Percentiles rank a stretch among this genome's conserved stretches.
Evolutionary conservation across 2,888 invertebrate genomes (phyloP).

Genomic region (Chloroclysta siterata): DNA sequence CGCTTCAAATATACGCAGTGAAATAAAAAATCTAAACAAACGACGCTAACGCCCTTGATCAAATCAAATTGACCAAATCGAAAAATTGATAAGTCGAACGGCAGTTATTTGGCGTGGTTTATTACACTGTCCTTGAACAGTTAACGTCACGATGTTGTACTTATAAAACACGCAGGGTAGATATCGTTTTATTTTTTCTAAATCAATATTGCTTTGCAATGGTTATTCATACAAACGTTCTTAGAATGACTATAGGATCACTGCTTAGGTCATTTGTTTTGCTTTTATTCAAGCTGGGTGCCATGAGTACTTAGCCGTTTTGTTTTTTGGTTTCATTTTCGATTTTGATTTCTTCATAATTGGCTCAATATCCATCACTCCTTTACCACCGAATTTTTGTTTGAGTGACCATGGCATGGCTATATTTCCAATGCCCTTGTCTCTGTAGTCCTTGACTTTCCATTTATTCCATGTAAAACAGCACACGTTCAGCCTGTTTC

Average conservation of each 20-base stretch:
- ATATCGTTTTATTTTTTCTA: constrained; percentile 2
- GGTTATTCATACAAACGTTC: background rate
- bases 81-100: constrained; percentile 31
- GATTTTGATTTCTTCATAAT: constrained; percentile 14
- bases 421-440: constrained; percentile 54
- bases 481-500: constrained; percentile 65
- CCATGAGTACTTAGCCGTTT: background rate
- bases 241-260: background rate
- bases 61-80: constrained; percentile 30
- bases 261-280: background rate
- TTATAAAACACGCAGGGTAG: constrained; percentile 13
- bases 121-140: constrained; percentile 27
- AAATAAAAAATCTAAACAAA: constrained; percentile 8
- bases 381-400: constrained; percentile 61
- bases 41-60: constrained; percentile 22
- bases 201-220: background rate
- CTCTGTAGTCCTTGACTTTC: constrained; percentile 56
- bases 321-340: background rate
- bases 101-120: constrained; percentile 25
- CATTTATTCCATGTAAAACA: constrained; percentile 72
- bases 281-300: background rate
- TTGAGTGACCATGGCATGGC: constrained; percentile 61
- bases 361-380: constrained; percentile 47
- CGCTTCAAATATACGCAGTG: constrained; percentile 11
- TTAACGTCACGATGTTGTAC: constrained; percentile 9